Evolutionary conservation across 2,797 vertebrate species (phyloP).

Genomic region (Pangasius larnaudii): DNA sequence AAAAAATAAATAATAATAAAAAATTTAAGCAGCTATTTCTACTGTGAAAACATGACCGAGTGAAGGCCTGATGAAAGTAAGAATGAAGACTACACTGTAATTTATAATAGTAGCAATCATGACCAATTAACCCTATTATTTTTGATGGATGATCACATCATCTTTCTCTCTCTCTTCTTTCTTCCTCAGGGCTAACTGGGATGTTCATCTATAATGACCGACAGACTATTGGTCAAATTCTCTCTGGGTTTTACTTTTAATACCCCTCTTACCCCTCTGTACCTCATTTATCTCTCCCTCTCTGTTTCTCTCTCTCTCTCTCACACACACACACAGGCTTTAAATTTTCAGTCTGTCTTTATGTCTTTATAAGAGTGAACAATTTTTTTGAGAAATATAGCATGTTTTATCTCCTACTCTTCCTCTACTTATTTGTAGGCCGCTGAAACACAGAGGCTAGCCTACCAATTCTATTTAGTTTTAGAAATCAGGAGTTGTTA

Average conservation of each 20-base stretch:
- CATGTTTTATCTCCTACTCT: background rate
- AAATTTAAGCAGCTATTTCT: too few species aligned
- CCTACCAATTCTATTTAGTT: background rate
- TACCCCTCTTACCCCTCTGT: background rate
- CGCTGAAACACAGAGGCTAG: background rate
- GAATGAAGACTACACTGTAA: background rate
- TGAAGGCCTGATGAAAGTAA: background rate
- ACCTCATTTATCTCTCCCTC: background rate
- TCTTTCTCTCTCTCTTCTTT: background rate
- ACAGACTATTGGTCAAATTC: slow-evolving; percentile 27
- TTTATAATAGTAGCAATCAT: background rate
- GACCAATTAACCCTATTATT: background rate
- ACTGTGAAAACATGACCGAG: too few species aligned
- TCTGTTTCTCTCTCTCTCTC: background rate
- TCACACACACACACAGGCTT: background rate
- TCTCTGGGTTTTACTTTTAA: background rate
- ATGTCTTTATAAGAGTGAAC: background rate
- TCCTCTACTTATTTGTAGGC: too few species aligned
- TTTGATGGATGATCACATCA: slow-evolving; percentile 18
- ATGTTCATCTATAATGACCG: background rate
- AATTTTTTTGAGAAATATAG: background rate
- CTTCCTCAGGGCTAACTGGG: slow-evolving; percentile 1
- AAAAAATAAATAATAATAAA: too few species aligned
- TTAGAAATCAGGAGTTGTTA: background rate
- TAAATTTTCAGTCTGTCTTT: background rate